Evolutionary conservation across 30 jellyfish, hydroid and myxozoan species (phyloP), one percentile per base, ranked within the genome.

Genomic region (Phacellophora camtschatica): DNA sequence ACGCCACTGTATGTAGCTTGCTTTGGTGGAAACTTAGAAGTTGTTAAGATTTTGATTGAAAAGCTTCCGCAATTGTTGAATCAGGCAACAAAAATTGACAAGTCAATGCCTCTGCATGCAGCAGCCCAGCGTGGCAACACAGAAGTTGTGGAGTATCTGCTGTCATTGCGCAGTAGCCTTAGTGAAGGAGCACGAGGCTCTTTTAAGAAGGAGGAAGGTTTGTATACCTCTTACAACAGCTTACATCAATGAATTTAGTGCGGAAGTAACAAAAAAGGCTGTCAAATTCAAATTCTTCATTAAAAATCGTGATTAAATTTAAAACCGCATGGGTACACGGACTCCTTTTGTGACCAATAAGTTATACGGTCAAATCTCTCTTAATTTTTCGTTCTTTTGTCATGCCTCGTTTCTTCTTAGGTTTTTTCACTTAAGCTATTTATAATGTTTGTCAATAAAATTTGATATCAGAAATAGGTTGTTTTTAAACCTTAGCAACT

Each of bases 1-100:
- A 82, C 96, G 5, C 96, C 98, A 12, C 82, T 84, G 18, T 91
- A 91, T 51, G 96, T 95, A 16, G 98, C 98, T 0, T 70, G 88
- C 58, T 85, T 23, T 50, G 88, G 39, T 4, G 98, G 98, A 9
- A 84, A 91, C 62, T 54, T 77, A 33, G 88, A 55, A 2, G 95
- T 91, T 34, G 97, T 48, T 22, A 34, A 57, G 33, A 28, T 84
- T 7, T 69, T 91, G 24, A 71, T 62, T 39, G 76, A 77, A 20
- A 13, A 70, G 13, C 71, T 84, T 2, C 98, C 98, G 18, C 67
- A 80, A 6, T 55, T 63, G 64, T 75, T 84, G 23, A 55, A 54
- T 54, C 55, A 86, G 77, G 95, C 88, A 46, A 84, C 93, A 6
- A 45, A 72, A 4, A 72, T 9, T 29, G 98, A 91, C 51, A 53